phyloP scores from a whole-genome alignment of 2,797 vertebrate species.

The Silurus aristotelis region DNA sequence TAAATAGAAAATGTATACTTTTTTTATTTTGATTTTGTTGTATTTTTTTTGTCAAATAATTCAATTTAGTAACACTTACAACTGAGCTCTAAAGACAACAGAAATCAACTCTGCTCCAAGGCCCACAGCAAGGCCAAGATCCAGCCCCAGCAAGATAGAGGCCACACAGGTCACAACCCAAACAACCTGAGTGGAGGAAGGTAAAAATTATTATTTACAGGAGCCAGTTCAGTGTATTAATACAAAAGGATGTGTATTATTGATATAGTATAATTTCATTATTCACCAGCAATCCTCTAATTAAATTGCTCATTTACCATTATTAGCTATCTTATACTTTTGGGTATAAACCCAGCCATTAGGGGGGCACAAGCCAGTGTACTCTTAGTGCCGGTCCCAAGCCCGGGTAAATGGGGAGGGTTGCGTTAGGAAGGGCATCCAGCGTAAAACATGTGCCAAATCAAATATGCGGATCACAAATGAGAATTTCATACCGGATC shows the following conservation, averaged over 20 bases:
- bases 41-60: background rate
- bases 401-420: too few relatives aligned
- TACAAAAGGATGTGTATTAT: background rate
- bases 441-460: too few relatives aligned
- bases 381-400: too few relatives aligned
- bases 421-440: too few relatives aligned
- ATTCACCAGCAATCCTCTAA: background rate
- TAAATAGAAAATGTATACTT: background rate
- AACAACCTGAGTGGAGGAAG: slow-evolving; percentile 74
- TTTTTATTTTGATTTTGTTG: background rate
- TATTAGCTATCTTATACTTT: background rate
- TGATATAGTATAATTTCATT: background rate
- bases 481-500: too few relatives aligned
- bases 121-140: slow-evolving; percentile 84
- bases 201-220: background rate
- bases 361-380: too few relatives aligned
- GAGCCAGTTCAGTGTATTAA: background rate
- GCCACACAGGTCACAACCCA: slow-evolving; percentile 86
- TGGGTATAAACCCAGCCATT: too few relatives aligned
- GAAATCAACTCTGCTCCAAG: slow-evolving; percentile 87
- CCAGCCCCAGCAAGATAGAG: slow-evolving; percentile 84
- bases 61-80: slow-evolving; percentile 78
- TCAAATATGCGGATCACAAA: too few relatives aligned
- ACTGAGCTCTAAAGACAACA: slow-evolving; percentile 87
- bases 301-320: background rate